Conservation (phyloP, 2,113 vertebrate genomes). For the Ivindomyrus marchei region DNA sequence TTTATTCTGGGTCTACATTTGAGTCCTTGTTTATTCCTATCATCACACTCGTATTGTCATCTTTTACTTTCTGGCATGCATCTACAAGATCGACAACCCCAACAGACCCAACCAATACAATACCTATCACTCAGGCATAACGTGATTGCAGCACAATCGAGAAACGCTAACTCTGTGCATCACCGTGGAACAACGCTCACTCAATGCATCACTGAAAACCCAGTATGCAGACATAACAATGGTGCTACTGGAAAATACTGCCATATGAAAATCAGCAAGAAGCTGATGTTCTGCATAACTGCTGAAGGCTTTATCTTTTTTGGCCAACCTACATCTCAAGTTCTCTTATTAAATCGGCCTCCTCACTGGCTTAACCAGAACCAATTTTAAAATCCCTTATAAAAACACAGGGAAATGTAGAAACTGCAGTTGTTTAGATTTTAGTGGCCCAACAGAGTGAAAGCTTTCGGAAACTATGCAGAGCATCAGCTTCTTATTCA, state of each 20-base stretch:
- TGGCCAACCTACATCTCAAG: neutral
- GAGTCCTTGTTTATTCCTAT: too few relatives aligned
- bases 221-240: neutral
- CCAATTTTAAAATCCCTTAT: neutral
- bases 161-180: neutral
- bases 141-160: neutral
- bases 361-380: neutral
- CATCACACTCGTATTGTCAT: too few relatives aligned
- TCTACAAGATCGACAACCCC: neutral
- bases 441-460: neutral
- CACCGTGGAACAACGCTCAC: neutral
- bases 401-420: neutral
- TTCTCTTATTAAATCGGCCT: neutral
- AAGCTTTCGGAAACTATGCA: neutral
- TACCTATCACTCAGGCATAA: neutral
- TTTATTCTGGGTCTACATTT: too few relatives aligned
- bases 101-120: neutral
- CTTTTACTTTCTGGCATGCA: too few relatives aligned
- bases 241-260: neutral
- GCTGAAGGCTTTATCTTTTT: neutral
- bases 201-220: neutral
- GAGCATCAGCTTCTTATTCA: neutral
- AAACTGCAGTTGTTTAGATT: neutral
- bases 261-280: neutral
- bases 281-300: neutral